These are phyloP conservation scores for Calameuta filiformis DNA, from an alignment of 2,888 invertebrate genomes.

Conservation along the genomic window DNA sequence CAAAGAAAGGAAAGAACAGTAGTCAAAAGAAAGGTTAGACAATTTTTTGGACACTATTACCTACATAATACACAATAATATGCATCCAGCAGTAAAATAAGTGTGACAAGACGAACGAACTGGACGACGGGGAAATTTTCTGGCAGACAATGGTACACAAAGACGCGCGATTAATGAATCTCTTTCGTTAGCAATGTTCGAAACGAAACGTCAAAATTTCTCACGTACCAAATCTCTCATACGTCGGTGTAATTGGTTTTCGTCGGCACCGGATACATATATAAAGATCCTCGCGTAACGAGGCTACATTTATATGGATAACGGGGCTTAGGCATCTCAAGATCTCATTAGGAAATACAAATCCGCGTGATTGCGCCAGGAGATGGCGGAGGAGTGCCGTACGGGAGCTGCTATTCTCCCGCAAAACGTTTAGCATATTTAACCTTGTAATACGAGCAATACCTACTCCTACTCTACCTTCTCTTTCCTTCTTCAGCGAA, in stretches of 20 bases:
- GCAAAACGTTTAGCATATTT: constrained; percentile 24
- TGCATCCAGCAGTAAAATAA: background rate
- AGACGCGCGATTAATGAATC: background rate
- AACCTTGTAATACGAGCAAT: constrained; percentile 23
- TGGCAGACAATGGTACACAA: background rate
- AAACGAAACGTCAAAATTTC: background rate
- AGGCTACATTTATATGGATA: constrained; percentile 25
- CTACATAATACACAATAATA: background rate
- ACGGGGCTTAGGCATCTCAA: constrained; percentile 25
- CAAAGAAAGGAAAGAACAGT: too few species aligned
- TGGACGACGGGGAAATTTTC: background rate
- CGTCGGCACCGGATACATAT: constrained; percentile 2
- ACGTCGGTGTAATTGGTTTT: constrained; percentile 1
- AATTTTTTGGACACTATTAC: background rate
- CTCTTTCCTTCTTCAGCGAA: background rate
- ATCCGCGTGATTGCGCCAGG: constrained; percentile 31
- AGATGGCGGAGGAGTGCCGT: constrained; percentile 20
- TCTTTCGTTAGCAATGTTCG: background rate
- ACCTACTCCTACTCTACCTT: background rate
- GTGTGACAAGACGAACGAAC: background rate
- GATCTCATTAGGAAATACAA: constrained; percentile 35
- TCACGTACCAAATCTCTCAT: background rate
- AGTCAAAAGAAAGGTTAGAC: background rate
- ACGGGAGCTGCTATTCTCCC: constrained; percentile 7
- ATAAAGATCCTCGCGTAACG: constrained; percentile 19